Percentiles rank a stretch among this genome's conserved stretches.
Conservation (phyloP, 2,888 invertebrate genomes). For the Apocheima hispidaria region DNA sequence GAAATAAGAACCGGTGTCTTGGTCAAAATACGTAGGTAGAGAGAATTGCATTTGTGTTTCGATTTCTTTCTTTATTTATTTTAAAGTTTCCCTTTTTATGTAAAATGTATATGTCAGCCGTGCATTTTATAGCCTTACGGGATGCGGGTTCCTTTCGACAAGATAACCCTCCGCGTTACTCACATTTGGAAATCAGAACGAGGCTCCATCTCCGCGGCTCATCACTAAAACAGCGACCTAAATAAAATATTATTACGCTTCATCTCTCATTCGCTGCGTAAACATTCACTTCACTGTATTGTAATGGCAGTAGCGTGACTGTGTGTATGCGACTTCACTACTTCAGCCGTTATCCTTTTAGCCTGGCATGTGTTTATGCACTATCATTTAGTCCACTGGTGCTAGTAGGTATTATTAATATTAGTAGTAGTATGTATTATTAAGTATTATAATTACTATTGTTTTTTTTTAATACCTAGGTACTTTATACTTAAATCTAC, state of each 20-base stretch:
- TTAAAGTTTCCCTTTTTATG: slow-evolving; percentile 8
- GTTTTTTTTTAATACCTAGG: too few species aligned
- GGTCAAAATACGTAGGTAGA: not conserved
- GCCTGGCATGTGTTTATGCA: too few species aligned
- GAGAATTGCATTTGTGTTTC: not conserved
- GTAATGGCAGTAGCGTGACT: slow-evolving; percentile 18
- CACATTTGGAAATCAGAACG: slow-evolving; percentile 32
- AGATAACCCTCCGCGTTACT: slow-evolving; percentile 18
- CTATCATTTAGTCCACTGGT: not conserved
- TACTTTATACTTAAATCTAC: too few species aligned
- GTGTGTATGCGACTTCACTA: too few species aligned
- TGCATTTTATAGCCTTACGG: slow-evolving; percentile 8
- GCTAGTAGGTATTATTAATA: too few species aligned
- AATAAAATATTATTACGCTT: slow-evolving; percentile 45
- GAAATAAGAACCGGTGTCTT: not conserved
- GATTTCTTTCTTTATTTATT: slow-evolving; percentile 5
- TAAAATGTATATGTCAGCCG: slow-evolving; percentile 14
- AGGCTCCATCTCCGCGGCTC: slow-evolving; percentile 29
- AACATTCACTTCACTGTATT: slow-evolving; percentile 34
- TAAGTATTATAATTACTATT: too few species aligned
- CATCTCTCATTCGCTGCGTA: slow-evolving; percentile 37
- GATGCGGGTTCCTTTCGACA: not conserved
- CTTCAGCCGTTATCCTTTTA: too few species aligned
- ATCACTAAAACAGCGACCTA: slow-evolving; percentile 44
- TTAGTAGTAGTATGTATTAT: too few species aligned